Conservation (phyloP, 2,888 invertebrate species). For the Ptilodon capucinus region DNA sequence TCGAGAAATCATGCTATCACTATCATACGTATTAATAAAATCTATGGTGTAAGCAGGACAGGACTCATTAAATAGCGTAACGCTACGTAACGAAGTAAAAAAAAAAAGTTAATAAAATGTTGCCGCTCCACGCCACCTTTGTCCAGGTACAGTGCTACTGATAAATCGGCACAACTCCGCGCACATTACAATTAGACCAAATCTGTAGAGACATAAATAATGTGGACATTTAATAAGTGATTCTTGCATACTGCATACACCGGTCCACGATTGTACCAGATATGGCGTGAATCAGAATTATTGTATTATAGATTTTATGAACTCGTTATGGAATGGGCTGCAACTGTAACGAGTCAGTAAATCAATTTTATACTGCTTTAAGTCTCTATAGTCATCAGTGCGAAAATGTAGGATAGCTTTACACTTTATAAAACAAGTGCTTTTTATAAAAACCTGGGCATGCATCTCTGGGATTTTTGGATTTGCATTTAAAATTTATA, state of each 20-base stretch:
- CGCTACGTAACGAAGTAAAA: not conserved
- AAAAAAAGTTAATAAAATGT: not conserved
- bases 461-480: too few relatives aligned
- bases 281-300: conserved; percentile 32
- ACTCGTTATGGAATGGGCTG: not conserved
- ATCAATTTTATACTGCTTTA: too few relatives aligned
- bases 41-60: too few relatives aligned
- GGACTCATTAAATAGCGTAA: not conserved
- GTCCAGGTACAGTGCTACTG: conserved; percentile 38
- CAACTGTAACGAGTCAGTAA: not conserved
- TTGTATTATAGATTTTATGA: conserved; percentile 2
- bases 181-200: conserved; percentile 72
- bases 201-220: conserved; percentile 62
- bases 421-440: too few relatives aligned
- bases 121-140: conserved; percentile 25
- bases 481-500: too few relatives aligned
- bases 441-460: too few relatives aligned
- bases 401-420: too few relatives aligned
- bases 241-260: conserved; percentile 37
- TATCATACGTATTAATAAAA: too few relatives aligned
- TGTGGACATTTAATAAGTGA: conserved; percentile 59
- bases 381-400: too few relatives aligned
- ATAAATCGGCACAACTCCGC: conserved; percentile 60
- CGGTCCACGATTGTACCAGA: conserved; percentile 31
- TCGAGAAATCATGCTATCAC: too few relatives aligned